Evolutionary conservation across 2,888 invertebrate species (phyloP), one percentile per base, ranked within the genome.

Genomic region (Drosophila formosana): DNA sequence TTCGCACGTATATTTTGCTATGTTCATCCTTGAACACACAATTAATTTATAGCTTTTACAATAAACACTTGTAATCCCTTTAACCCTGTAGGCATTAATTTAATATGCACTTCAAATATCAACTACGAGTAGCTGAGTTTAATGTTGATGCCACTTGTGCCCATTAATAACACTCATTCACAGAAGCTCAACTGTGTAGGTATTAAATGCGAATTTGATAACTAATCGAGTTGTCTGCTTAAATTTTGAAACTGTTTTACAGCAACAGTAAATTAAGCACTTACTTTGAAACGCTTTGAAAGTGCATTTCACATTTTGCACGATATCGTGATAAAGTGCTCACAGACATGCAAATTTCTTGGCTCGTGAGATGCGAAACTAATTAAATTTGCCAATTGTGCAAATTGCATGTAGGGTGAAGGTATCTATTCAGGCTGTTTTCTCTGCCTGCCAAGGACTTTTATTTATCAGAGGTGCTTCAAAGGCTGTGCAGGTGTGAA

Each of bases 321-420:
- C n/a, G 28, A 30, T 32, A 41, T 23, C 34, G n/a, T 9, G 4
- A 50, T 18, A 18, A 53, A 50, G 11, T 32, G 30, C 41, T 43
- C 25, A 49, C 25, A 43, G 69, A 51, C 23, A 70, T 57, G 51
- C 30, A 70, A 63, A 69, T 69, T 26, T 13, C 28, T 8, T 9
- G n/a, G n/a, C 46, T 69, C 25, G 7, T n/a, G 23, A 55, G 37
- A 50, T 55, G 53, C 26, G 3, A 28, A 69, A 55, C 55, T 52
- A 70, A 70, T 70, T 52, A 47, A 46, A 46, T 41, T 37, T 18
- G 25, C 8, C 32, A 47, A 43, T 34, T 69, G 62, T 18, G 25
- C 8, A 26, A 47, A 43, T 34, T 69, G 62, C 62, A 56, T 28
- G 39, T 34, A 47, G 34, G 52, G 46, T 28, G 41, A 52, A 47